Base-by-base conservation (phyloP, 2,888 invertebrate genomes). In the Bhutanitis thaidina region DNA sequence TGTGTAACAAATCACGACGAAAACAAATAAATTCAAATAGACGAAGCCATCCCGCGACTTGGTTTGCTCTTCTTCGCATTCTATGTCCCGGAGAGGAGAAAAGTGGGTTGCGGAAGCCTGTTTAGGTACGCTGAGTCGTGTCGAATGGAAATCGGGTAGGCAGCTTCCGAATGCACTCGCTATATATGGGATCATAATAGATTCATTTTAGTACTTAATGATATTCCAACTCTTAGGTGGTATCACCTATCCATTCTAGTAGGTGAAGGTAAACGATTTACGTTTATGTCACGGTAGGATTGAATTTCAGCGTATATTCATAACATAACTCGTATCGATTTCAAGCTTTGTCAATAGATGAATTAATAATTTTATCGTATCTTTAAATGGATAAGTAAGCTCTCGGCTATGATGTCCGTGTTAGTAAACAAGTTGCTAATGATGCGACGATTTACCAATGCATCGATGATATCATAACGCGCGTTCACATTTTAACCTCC, bases 381-480 rank as follows among this genome's bases (percentile, higher is more conserved):
- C 37, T 32, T 30, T 46, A 38, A 43, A 32, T 30, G 48, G 52
- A 61, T 61, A 57, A 53, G 55, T 57, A 58, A 58, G 49, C 49
- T 43, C 36, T 50, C 27, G 43, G 41, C 34, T 47, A 49, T 54
- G 46, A 58, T 54, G 59, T 61, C 59, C 58, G 54, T 53, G 58
- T 56, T 40, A 20, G 45, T 46, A 51, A 51, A 51, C 45, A 50
- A 44, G 9, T 25, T 10, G 57, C 55, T 57, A 65, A 67, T 71
- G 72, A 74, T 71, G 69, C 54, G 60, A 64, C 62, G 59, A 37
- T 59, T 53, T 56, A 55, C 60, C 58, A 58, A 70, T 50, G 55
- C 47, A 20, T 10, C 58, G 70, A 71, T 81, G 81, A 81, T 75
- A 71, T 81, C 79, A 60, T 54, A 49, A 41, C 13, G 36, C 20